phyloP scores from a whole-genome alignment of 2,113 vertebrate species.

The Epinephelus lanceolatus region DNA sequence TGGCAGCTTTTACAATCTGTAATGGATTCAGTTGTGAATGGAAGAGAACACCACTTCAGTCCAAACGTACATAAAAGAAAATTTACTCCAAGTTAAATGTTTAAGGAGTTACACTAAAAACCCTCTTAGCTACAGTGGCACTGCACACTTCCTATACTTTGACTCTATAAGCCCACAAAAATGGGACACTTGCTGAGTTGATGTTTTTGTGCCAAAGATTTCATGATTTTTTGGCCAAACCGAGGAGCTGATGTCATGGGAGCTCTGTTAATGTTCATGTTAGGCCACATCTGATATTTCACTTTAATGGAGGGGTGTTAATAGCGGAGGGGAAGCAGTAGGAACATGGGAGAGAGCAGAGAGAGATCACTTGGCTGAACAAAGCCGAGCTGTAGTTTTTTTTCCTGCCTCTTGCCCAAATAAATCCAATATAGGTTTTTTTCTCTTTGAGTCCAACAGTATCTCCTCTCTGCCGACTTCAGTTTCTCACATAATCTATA shows the following conservation, averaged over 20 bases:
- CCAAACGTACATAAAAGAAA: slow-evolving; percentile 1
- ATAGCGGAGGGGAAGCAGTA: slow-evolving; percentile 49
- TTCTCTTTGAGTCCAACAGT: slow-evolving; percentile 6
- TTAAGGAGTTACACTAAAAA: neutral
- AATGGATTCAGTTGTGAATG: slow-evolving; percentile 1
- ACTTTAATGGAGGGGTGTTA: slow-evolving; percentile 74
- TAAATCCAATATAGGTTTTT: slow-evolving; percentile 29
- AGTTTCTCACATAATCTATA: slow-evolving; percentile 49
- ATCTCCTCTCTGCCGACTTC: slow-evolving; percentile 36
- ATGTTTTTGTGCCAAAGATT: slow-evolving; percentile 63
- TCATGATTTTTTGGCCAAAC: slow-evolving; percentile 65
- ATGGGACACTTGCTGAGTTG: slow-evolving; percentile 20
- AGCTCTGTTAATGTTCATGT: slow-evolving; percentile 57
- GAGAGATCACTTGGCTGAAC: slow-evolving; percentile 35
- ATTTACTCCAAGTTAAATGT: neutral
- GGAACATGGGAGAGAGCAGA: slow-evolving; percentile 18
- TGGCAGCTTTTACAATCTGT: neutral
- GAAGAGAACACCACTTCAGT: neutral
- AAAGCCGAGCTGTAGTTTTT: neutral
- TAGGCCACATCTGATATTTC: slow-evolving; percentile 73
- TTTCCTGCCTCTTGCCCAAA: slow-evolving; percentile 2
- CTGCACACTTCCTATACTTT: neutral
- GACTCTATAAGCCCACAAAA: slow-evolving; percentile 25
- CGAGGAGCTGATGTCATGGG: slow-evolving; percentile 75
- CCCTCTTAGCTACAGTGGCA: neutral